Evolutionary conservation across 2,888 invertebrate species (phyloP), one percentile per base, ranked within the genome.

Genomic region (Anagyrus pseudococci): DNA sequence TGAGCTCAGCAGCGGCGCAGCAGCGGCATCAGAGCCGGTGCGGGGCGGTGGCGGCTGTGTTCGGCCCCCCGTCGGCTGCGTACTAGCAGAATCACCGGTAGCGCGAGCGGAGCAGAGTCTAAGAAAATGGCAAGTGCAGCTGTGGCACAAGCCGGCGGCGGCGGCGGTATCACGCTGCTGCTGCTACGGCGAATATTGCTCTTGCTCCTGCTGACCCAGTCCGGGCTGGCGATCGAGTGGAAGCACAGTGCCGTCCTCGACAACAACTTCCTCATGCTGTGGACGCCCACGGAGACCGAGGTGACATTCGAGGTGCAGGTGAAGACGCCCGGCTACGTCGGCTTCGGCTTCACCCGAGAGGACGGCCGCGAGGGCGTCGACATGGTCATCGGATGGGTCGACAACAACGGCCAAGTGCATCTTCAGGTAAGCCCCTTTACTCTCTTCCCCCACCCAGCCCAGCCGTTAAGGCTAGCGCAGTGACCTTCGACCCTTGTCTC

Each of bases 381-480:
- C 85, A 88, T 96, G 83, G 89, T 94, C 71, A 88, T 95, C 77
- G 94, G 92, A 64, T 95, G 95, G 94, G 91, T 95, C 71, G 91
- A 92, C 83, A 81, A 82, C 70, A 89, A 90, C 73, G 87, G 88
- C 77, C 87, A 88, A 82, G 90, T 91, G 72, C 89, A 91, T 82
- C 87, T 92, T 82, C 88, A 92, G 88, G 92, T 92, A 82, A 89
- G 89, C 85, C 6, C 7, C 29, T 7, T 29, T 37, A 13, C 15
- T 37, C 2, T 37, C 8, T 2, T 37, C 8, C 33, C 33, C 10
- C 29, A 4, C 10, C 29, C 29, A 7, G 6, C 6, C 10, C 10
- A 10, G 6, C 29, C 29, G 6, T 29, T 10, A 10, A 29, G 6
- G 29, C 29, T 29, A 4, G 29, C 29, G 29, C 29, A 10, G 33